These are phyloP conservation scores for Bungarus multicinctus DNA, from an alignment of 2,113 vertebrate genomes.

Conservation along the genomic window DNA sequence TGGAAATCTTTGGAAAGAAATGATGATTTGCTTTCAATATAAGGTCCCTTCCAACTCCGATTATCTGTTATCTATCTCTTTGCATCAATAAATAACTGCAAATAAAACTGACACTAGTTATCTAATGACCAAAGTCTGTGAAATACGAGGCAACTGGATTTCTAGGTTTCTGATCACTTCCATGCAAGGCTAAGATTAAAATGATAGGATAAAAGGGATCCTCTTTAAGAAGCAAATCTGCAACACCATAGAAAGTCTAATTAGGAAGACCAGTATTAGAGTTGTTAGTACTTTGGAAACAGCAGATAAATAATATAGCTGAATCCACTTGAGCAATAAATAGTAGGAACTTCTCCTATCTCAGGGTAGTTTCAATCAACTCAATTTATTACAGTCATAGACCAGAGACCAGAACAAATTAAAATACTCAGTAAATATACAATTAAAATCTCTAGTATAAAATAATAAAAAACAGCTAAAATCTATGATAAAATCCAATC, in stretches of 20 bases:
- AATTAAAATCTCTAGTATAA: no score
- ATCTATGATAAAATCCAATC: no score
- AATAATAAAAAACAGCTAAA: no score
- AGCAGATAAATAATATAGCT: neutral
- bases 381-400: no score
- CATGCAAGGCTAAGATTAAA: neutral
- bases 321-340: neutral
- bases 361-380: neutral
- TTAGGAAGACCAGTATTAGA: neutral
- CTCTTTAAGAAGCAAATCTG: slow-evolving; percentile 13
- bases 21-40: slow-evolving; percentile 20
- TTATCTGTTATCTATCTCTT: neutral
- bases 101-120: neutral
- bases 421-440: no score
- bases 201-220: neutral
- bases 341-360: neutral
- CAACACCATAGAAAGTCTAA: neutral
- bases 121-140: neutral
- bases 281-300: neutral
- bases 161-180: neutral
- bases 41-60: no score
- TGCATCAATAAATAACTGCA: slow-evolving; percentile 14
- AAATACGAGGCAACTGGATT: neutral
- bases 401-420: no score
- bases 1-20: slow-evolving; percentile 15